These are phyloP conservation scores for Synanthedon tipuliformis DNA, from an alignment of 2,888 invertebrate genomes.

Conservation along the genomic window DNA sequence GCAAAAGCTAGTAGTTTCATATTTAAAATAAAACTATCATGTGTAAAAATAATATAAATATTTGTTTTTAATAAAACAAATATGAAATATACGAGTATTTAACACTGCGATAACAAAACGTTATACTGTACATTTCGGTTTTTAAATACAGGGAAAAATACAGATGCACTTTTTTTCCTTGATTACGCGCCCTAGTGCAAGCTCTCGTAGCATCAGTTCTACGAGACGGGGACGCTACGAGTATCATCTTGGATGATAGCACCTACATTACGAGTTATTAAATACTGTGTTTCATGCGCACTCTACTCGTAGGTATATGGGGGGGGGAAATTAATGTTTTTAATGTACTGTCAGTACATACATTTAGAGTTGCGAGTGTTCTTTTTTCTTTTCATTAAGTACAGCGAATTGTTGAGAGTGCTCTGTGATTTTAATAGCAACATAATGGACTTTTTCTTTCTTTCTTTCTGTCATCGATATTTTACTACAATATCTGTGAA, in stretches of 20 bases:
- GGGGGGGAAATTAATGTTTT: background rate
- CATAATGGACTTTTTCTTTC: background rate
- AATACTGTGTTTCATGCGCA: background rate
- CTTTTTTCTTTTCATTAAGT: background rate
- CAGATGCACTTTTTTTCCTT: background rate
- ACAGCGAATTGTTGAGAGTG: background rate
- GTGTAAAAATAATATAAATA: too few relatives aligned
- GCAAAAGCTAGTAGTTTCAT: too few relatives aligned
- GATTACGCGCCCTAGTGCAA: background rate
- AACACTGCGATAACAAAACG: too few relatives aligned
- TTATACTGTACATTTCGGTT: too few relatives aligned
- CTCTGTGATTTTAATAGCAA: background rate
- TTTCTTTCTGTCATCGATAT: too few relatives aligned
- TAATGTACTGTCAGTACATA: background rate
- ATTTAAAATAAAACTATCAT: too few relatives aligned
- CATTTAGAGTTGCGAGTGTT: background rate
- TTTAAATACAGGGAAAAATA: background rate
- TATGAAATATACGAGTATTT: too few relatives aligned
- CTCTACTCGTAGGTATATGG: background rate
- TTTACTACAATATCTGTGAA: too few relatives aligned
- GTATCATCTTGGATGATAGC: conserved; percentile 6
- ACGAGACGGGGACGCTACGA: conserved; percentile 5
- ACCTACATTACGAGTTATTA: conserved; percentile 9
- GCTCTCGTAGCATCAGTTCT: background rate
- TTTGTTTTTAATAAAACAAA: too few relatives aligned